Evolutionary conservation across 1,140 invertebrate genomes (phyloP).

Genomic region (Latrodectus geometricus): DNA sequence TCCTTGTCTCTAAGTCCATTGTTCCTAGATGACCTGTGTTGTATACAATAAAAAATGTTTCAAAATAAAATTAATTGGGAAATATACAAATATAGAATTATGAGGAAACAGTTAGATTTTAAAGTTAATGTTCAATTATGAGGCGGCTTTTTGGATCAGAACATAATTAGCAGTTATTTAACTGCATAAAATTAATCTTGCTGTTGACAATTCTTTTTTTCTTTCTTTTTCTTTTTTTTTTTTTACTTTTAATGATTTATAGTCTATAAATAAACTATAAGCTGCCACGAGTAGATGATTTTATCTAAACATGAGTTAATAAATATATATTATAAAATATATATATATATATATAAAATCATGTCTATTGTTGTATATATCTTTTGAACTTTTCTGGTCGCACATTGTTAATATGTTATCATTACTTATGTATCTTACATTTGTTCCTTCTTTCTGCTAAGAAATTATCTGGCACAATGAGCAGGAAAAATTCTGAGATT

Average conservation of each 20-base stretch:
- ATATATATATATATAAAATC: constrained; percentile 37
- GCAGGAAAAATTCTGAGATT: constrained; percentile 24
- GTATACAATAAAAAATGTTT: constrained; percentile 56
- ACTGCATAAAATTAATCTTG: constrained; percentile 56
- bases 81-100: constrained; percentile 57
- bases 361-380: constrained; percentile 55
- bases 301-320: constrained; percentile 56
- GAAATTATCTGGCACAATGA: constrained; percentile 37
- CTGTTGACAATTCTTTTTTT: constrained; percentile 57
- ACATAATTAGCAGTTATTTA: constrained; percentile 36
- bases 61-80: constrained; percentile 55
- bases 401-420: constrained; percentile 57
- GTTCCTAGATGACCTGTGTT: constrained; percentile 62
- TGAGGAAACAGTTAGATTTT: constrained; percentile 55
- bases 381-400: constrained; percentile 59
- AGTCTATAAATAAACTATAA: constrained; percentile 55
- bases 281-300: constrained; percentile 58
- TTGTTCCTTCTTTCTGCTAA: constrained; percentile 36
- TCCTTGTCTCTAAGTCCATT: constrained; percentile 60
- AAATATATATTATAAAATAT: constrained; percentile 48
- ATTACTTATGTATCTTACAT: constrained; percentile 39
- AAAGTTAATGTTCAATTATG: constrained; percentile 56
- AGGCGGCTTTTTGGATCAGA: constrained; percentile 50
- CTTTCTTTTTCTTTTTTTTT: constrained; percentile 41
- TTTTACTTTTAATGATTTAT: constrained; percentile 51